phyloP scores from a whole-genome alignment of 2,888 invertebrate species.

The Odontothrips loti region DNA sequence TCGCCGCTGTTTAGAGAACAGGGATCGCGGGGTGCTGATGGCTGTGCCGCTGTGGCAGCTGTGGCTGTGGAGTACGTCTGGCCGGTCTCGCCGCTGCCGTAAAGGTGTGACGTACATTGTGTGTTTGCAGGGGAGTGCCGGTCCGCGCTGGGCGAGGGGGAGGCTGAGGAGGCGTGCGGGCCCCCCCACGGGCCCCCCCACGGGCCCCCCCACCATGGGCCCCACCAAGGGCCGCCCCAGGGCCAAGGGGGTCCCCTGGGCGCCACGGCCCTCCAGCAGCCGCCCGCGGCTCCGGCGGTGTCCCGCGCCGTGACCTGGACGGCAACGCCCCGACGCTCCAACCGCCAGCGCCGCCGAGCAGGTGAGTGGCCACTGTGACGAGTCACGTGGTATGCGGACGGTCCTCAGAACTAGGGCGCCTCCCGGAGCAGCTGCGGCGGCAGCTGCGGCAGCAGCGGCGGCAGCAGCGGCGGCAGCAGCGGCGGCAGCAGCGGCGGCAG shows the following conservation, averaged over 20 bases:
- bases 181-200: background rate
- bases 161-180: background rate
- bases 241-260: no score
- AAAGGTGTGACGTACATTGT: no score
- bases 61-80: no score
- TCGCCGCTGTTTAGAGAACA: no score
- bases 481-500: background rate
- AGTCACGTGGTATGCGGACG: background rate
- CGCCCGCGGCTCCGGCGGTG: background rate
- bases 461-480: no score
- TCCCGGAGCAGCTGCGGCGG: background rate
- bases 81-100: no score
- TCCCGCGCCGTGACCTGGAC: background rate
- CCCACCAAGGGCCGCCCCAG: no score
- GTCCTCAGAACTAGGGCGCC: no score
- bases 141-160: conserved; percentile 3
- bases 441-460: background rate
- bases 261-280: no score
- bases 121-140: conserved; percentile 1
- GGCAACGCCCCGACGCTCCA: background rate
- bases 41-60: no score
- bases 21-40: no score
- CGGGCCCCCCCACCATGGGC: background rate
- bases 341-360: background rate
- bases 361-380: background rate